Evolutionary conservation across 2,797 vertebrate species (phyloP), one percentile per base, ranked within the genome.

Genomic region (Micrastur ruficollis): DNA sequence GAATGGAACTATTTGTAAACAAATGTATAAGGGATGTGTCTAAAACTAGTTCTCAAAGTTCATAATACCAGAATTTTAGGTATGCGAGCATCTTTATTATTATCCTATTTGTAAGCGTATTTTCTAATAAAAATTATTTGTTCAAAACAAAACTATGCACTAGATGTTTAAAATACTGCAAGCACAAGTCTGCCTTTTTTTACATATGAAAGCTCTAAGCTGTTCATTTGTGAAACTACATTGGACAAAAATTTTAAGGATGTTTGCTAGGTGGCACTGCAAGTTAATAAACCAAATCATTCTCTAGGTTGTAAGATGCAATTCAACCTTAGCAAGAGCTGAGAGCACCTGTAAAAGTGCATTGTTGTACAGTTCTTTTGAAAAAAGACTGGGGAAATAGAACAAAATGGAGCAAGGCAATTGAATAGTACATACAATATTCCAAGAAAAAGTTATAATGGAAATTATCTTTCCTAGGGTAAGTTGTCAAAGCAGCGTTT

Each of bases 231-330:
- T 90, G 55, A 68, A 92, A 55, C 25, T 53, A 5, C 31, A 40
- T 23, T 12, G 59, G 20, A 19, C 53, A 62, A 63, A 72, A 23
- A 49, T 47, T 61, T 76, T 85, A 66, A 90, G 59, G 79, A 50
- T 1, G 5, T 75, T 89, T 96, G 95, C 97, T 97, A 97, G 97
- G 91, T 97, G 97, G 97, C 96, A 95, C 95, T 97, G 82, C 92
- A 87, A 89, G 94, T 86, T 95, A 89, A 95, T 68, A 91, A 93
- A 97, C 65, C 56, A 46, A 42, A 76, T 47, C 19, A 5, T 75
- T 95, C 42, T 65, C 2, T 5, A 9, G 23, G 44, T 13, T 79
- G 12, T 6, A 38, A 78, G 53, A 38, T 42, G 52, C 52, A 49
- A 6, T 32, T 79, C 62, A 52, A 5, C 38, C 21, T 67, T 26